These are phyloP conservation scores for Falco concolor DNA, from an alignment of 2,797 vertebrate species.

Conservation along the genomic window DNA sequence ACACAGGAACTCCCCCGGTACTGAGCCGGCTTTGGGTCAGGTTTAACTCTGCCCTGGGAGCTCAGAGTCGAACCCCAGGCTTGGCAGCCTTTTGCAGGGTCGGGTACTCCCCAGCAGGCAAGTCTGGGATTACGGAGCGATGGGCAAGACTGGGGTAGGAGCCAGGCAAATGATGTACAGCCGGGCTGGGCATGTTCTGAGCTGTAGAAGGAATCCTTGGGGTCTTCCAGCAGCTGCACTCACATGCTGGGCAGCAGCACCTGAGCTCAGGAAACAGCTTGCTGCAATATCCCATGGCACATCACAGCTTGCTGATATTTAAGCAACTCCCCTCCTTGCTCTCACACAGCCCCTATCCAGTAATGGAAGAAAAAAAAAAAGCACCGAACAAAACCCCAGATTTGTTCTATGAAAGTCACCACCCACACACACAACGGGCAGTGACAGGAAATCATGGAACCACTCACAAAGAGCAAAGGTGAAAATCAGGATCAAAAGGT, in stretches of 20 bases:
- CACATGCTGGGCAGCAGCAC: not conserved
- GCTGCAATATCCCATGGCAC: fast-evolving
- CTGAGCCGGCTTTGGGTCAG: not conserved
- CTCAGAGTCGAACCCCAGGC: not conserved
- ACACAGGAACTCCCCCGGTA: not conserved
- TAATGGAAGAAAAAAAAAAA: not conserved
- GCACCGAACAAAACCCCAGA: not conserved
- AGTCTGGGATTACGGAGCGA: not conserved
- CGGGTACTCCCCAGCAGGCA: not conserved
- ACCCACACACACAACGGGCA: fast-evolving
- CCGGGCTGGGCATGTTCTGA: fast-evolving
- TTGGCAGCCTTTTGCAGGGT: not conserved
- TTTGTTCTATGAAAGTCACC: fast-evolving
- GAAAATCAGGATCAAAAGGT: not conserved
- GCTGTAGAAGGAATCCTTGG: not conserved
- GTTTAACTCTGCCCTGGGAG: not conserved
- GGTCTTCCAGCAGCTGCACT: not conserved
- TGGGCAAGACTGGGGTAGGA: not conserved
- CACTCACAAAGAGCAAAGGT: not conserved
- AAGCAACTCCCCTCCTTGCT: not conserved
- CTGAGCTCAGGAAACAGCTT: not conserved
- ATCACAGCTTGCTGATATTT: not conserved
- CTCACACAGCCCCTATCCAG: not conserved
- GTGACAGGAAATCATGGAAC: not conserved
- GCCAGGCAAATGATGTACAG: fast-evolving